phyloP scores from a whole-genome alignment of 2,888 invertebrate species.

The Acanthosoma haemorrhoidale region DNA sequence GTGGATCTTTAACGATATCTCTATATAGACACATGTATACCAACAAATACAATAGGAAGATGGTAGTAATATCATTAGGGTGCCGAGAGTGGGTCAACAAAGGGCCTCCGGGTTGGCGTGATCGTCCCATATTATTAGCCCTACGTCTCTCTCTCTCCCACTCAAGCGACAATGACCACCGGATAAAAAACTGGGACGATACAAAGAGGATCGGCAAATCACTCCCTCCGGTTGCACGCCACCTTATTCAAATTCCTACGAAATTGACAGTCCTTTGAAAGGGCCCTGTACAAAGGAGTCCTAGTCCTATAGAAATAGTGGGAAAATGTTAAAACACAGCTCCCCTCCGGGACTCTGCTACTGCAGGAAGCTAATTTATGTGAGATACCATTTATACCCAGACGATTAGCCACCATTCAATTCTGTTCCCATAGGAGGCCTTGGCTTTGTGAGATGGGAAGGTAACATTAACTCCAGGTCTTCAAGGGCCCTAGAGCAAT shows the following conservation, averaged over 20 bases:
- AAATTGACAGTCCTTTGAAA: not conserved
- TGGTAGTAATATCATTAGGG: not conserved
- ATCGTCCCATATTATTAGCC: not conserved
- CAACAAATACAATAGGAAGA: too few species aligned
- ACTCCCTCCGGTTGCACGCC: not conserved
- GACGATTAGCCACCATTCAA: too few species aligned
- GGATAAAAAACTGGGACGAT: not conserved
- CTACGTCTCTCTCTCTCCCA: constrained; percentile 1
- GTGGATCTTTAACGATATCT: not conserved
- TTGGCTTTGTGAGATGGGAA: too few species aligned
- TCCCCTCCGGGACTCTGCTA: too few species aligned
- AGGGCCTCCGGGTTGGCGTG: not conserved
- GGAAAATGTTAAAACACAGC: too few species aligned
- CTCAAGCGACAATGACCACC: too few species aligned
- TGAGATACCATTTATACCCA: too few species aligned
- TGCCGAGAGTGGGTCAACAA: constrained; percentile 1
- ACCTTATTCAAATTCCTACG: constrained; percentile 4
- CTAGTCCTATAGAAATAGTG: not conserved
- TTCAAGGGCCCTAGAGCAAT: too few species aligned
- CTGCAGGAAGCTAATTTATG: too few species aligned
- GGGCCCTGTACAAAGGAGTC: not conserved
- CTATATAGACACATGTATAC: too few species aligned
- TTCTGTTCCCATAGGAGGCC: too few species aligned
- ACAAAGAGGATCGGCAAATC: constrained; percentile 8
- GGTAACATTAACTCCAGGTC: too few species aligned